phyloP scores from a whole-genome alignment of 2,113 vertebrate species.

The Puma concolor region DNA sequence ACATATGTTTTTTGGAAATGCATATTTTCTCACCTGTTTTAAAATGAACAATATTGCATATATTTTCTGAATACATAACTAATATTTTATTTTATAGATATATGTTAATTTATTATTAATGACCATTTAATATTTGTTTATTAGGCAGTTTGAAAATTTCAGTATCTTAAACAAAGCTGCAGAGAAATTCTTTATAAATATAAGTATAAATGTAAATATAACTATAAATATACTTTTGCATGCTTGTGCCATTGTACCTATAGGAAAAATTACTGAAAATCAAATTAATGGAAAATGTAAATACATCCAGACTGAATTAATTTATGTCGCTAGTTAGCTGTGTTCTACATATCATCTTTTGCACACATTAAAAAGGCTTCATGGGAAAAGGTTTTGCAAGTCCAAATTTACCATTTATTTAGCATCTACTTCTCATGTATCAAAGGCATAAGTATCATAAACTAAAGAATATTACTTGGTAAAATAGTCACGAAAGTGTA shows the following conservation, averaged over 20 bases:
- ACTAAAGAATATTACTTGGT: neutral
- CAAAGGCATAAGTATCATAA: neutral
- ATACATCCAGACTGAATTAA: neutral
- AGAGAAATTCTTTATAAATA: neutral
- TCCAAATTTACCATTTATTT: neutral
- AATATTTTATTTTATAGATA: neutral
- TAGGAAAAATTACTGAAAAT: neutral
- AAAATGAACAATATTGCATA: neutral
- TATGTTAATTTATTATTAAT: neutral
- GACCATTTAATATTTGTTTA: neutral
- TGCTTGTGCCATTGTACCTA: neutral
- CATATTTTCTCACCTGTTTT: neutral
- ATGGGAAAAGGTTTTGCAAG: neutral
- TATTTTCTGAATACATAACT: neutral
- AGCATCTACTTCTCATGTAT: neutral
- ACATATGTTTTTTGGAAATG: neutral
- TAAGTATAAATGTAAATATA: neutral
- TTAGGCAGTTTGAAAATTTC: neutral
- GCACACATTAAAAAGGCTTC: neutral
- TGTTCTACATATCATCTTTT: neutral
- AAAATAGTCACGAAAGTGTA: neutral
- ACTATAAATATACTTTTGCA: neutral
- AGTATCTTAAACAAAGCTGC: neutral
- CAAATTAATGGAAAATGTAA: neutral
- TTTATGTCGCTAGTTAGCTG: neutral